Percentiles rank a stretch among this genome's conserved stretches.
These are phyloP conservation scores for Phortica okadai DNA, from an alignment of 2,888 invertebrate genomes.

Conservation along the genomic window DNA sequence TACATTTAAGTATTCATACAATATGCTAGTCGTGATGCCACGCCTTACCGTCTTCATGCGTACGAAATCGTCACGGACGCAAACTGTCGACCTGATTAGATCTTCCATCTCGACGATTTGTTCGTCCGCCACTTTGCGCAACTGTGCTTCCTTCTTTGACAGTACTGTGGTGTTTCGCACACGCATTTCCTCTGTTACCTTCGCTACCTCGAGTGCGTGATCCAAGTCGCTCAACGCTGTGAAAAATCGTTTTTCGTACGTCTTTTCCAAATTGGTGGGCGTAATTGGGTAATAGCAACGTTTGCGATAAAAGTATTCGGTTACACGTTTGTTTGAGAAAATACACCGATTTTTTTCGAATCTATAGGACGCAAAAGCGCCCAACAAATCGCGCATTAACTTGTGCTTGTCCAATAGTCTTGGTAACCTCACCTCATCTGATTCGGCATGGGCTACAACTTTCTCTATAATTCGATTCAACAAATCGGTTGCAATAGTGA, in stretches of 20 bases:
- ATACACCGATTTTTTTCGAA: background rate
- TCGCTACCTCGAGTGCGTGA: background rate
- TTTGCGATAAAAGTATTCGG: background rate
- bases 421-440: too few species aligned
- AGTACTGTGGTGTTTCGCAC: background rate
- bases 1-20: background rate
- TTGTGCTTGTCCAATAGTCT: background rate
- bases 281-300: background rate
- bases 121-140: background rate
- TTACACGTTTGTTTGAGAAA: background rate
- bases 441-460: too few species aligned
- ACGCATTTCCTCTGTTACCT: background rate
- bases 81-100: background rate
- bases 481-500: too few species aligned
- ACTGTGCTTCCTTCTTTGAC: background rate
- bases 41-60: background rate
- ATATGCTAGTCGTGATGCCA: background rate
- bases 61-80: background rate
- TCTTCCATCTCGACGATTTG: background rate
- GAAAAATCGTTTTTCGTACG: background rate
- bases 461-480: too few species aligned
- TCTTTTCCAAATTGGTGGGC: constrained; percentile 6
- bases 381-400: background rate
- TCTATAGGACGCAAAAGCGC: background rate
- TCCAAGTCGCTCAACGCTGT: background rate